Conservation (phyloP, 2,797 vertebrate species). For the Enteromius trimaculatus region DNA sequence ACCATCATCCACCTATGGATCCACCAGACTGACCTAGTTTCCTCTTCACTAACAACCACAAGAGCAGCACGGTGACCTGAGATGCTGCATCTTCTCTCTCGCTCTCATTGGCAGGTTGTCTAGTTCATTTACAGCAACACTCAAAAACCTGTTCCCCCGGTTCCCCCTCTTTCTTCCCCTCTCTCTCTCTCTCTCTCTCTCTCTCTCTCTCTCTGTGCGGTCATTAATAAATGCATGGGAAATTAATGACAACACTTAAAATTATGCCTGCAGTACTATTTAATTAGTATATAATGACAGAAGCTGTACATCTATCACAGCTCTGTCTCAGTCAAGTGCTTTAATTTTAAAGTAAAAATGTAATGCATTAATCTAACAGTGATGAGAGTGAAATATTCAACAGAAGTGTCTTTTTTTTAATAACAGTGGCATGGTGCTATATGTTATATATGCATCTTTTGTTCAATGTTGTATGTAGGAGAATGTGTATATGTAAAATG, state of each 20-base stretch:
- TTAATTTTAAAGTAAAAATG: constrained; percentile 30
- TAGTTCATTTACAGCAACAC: constrained; percentile 49
- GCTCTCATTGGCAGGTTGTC: constrained; percentile 51
- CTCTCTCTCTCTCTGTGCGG: constrained; percentile 36
- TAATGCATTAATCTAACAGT: background rate
- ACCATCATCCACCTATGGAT: constrained; percentile 49
- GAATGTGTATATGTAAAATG: no score
- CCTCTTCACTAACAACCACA: constrained; percentile 36
- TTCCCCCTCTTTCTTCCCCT: background rate
- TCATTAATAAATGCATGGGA: constrained; percentile 63
- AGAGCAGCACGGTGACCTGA: constrained; percentile 14
- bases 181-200: background rate
- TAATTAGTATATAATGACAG: constrained; percentile 66
- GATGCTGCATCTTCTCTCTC: background rate
- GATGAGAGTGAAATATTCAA: background rate
- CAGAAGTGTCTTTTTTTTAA: background rate
- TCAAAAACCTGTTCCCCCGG: background rate
- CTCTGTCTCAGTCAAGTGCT: constrained; percentile 51
- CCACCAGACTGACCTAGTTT: constrained; percentile 59
- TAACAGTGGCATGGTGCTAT: background rate
- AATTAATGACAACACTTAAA: constrained; percentile 67
- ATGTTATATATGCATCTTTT: background rate
- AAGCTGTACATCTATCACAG: constrained; percentile 58
- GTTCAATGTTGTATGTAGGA: no score
- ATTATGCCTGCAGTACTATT: constrained; percentile 63